Evolutionary conservation across 2,888 invertebrate species (phyloP), one percentile per base, ranked within the genome.

Genomic region (Nowickia ferox): DNA sequence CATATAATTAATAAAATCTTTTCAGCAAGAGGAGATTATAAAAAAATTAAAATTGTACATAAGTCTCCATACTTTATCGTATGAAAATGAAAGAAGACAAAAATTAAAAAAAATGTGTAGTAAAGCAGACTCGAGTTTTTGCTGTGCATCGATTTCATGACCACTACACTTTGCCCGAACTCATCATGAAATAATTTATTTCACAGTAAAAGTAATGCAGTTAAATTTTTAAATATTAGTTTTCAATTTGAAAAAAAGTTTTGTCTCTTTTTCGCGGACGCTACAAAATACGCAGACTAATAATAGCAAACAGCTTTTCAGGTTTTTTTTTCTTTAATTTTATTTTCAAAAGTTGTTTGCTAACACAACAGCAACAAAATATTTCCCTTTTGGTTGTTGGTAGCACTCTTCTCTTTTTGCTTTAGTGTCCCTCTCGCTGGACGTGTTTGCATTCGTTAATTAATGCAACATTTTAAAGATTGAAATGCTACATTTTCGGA

Each of bases 391-490:
- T 15, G 22, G n/a, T 40, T 13, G 9, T 1, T 55, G 38, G n/a
- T 6, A 2, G 42, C 48, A 10, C 19, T 59, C 53, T 59, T 42
- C 42, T 40, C 9, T 30, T 44, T 30, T 38, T 46, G 57, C 1
- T 6, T 40, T 42, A 40, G n/a, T 42, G 30, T 61, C 9, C 11
- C 4, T 55, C 15, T 42, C 22, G 3, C 30, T 17, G 55, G 17
- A 42, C 19, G 10, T 55, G 55, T 59, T 53, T 65, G n/a, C 9
- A 63, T 61, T 66, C 75, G 69, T 74, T 85, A 82, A 82, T 82
- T 85, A 78, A 82, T 53, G 59, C 82, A 42, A 75, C 63, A 79
- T 69, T 82, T 85, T 75, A 55, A 59, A 40, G 46, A 78, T 74
- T 75, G 77, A 74, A 81, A 51, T n/a, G 68, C 48, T 74, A 48